phyloP scores from a whole-genome alignment of 1,140 invertebrate genomes.

The Bombus breviceps region DNA sequence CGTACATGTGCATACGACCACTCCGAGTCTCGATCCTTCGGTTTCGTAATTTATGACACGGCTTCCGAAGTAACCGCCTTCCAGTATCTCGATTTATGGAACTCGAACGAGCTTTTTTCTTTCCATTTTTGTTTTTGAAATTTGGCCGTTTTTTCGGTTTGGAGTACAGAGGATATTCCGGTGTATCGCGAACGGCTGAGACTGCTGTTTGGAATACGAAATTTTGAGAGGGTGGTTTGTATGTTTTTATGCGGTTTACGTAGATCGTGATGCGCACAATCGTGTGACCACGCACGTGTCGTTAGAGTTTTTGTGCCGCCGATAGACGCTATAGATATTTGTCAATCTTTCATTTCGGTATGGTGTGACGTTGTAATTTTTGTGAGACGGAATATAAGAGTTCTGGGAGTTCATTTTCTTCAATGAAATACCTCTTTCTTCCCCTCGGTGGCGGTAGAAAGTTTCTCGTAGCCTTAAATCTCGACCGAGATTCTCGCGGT shows the following conservation, averaged over 20 bases:
- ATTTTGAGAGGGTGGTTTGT: too few relatives aligned
- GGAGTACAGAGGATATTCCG: too few relatives aligned
- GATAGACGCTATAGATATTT: too few relatives aligned
- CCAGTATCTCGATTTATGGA: not conserved
- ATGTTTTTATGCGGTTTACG: too few relatives aligned
- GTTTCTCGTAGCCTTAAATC: not conserved
- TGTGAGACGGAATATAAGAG: not conserved
- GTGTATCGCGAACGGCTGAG: too few relatives aligned
- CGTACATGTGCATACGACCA: slow-evolving; percentile 29
- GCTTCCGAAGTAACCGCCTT: not conserved
- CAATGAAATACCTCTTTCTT: too few relatives aligned
- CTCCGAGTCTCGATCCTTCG: not conserved
- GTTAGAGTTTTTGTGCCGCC: too few relatives aligned
- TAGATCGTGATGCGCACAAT: too few relatives aligned
- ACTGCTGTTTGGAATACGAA: too few relatives aligned
- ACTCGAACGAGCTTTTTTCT: not conserved
- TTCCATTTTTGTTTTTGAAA: not conserved
- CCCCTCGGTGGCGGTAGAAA: not conserved
- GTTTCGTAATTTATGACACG: slow-evolving; percentile 3
- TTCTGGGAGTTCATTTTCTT: not conserved
- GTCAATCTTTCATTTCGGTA: too few relatives aligned
- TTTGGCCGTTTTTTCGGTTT: not conserved
- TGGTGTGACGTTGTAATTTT: too few relatives aligned
- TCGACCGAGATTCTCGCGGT: not conserved
- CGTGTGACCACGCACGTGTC: too few relatives aligned